A percentile compares a stretch with the other conserved stretches of the same genome.
These are phyloP conservation scores for Meiosimyza decipiens DNA, from an alignment of 2,888 invertebrate species.

Conservation along the genomic window DNA sequence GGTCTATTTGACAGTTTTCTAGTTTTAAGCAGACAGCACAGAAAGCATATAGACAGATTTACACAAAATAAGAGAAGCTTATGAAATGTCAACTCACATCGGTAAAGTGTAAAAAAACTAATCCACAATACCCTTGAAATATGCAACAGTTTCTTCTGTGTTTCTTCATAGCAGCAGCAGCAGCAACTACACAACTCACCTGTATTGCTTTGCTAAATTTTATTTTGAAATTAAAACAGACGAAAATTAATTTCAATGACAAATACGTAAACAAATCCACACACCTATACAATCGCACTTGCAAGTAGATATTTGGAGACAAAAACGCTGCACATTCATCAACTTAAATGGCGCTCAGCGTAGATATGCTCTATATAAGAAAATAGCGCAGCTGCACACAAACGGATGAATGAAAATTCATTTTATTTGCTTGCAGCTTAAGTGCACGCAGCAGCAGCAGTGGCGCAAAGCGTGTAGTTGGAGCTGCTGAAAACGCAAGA, in stretches of 20 bases:
- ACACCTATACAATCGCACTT: neutral
- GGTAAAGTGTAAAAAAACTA: too few relatives aligned
- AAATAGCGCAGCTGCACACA: neutral
- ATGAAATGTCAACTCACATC: too few relatives aligned
- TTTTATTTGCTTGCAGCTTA: slow-evolving; percentile 20
- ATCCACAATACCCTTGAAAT: too few relatives aligned
- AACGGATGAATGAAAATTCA: slow-evolving; percentile 2
- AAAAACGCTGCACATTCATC: slow-evolving; percentile 22
- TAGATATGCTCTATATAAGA: neutral
- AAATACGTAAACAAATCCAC: slow-evolving; percentile 16
- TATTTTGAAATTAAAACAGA: slow-evolving; percentile 6
- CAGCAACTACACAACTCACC: neutral
- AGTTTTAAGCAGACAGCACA: too few relatives aligned
- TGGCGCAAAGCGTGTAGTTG: too few relatives aligned
- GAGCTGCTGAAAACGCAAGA: neutral
- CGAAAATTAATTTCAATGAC: slow-evolving; percentile 30
- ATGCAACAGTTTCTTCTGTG: too few relatives aligned
- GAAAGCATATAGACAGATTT: too few relatives aligned
- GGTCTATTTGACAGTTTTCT: too few relatives aligned
- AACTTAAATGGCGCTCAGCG: slow-evolving; percentile 28
- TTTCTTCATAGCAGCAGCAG: neutral
- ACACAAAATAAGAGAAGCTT: too few relatives aligned
- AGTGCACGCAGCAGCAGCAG: slow-evolving; percentile 20
- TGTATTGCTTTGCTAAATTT: neutral
- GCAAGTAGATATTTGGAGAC: neutral